Base-by-base conservation (phyloP, 2,113 vertebrate species). In the Carassius carassius region DNA sequence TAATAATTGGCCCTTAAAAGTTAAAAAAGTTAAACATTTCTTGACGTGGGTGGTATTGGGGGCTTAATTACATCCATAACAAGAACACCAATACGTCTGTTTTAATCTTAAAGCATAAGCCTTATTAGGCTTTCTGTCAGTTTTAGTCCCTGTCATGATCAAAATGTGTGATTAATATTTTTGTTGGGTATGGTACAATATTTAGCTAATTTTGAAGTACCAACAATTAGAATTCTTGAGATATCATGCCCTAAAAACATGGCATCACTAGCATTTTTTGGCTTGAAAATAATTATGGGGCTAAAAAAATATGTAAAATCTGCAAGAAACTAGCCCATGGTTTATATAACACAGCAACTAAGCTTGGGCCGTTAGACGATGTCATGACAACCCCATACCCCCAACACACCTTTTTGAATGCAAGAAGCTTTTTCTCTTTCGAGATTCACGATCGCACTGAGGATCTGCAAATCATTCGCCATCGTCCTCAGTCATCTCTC, bases 1-100 rank as follows among this genome's bases (percentile, higher is more conserved):
- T 49, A 5, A 23, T 74, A 74, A 74, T 74, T 74, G 72, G 72
- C 72, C 72, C 72, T 74, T 74, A 74, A 74, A 74, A 74, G 72
- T 74, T 74, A 7, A 4, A 47, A 74, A 49, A 74, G 12, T 74
- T 0, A 14, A 49, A 74, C 5, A 23, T 49, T 49, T 74, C 70
- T 23, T 47, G 70, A 47, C 0, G n/a, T 74, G 44, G 41, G 41
- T 23, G 72, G 35, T 72, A 44, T 44, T 44, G 9, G 10, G 2
- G 69, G 35, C 19, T 44, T 73, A n/a, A 72, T 72, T 72, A n/a
- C 19, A 19, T 44, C 5, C 4, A 23, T 23, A 44, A 73, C 41
- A 37, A 41, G 10, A 41, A 44, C 41, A 41, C 70, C 44, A 73
- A 41, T 41, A n/a, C 10, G 44, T 72, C 35, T 44, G 10, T 44